Evolutionary conservation across 1,140 invertebrate genomes (phyloP).

Genomic region (Condylostylus longicornis): DNA sequence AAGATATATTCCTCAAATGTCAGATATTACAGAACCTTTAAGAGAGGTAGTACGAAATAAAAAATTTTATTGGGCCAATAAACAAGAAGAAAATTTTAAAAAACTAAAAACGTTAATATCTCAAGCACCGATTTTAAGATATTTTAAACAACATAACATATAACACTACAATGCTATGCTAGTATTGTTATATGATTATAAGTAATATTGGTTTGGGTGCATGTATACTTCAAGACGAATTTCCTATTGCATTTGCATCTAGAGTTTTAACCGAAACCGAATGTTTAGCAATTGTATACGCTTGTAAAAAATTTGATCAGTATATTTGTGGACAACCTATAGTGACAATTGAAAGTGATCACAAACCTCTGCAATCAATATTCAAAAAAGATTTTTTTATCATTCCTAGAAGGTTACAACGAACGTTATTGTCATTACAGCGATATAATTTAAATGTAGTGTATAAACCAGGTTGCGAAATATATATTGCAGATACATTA

Average conservation of each 20-base stretch:
- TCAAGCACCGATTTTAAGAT: slow-evolving; percentile 15
- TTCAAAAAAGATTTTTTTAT: slow-evolving; percentile 15
- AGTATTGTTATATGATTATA: too few relatives aligned
- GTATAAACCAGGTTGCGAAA: slow-evolving; percentile 11
- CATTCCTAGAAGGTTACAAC: slow-evolving; percentile 12
- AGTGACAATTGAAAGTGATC: slow-evolving; percentile 16
- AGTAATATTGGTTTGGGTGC: slow-evolving; percentile 20
- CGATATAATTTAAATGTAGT: slow-evolving; percentile 14
- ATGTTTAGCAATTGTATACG: slow-evolving; percentile 17
- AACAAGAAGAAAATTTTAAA: slow-evolving; percentile 14
- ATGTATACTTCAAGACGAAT: slow-evolving; percentile 19
- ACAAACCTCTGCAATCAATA: slow-evolving; percentile 16
- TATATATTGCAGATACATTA: background rate
- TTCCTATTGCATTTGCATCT: slow-evolving; percentile 20
- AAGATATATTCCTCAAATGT: slow-evolving; percentile 15
- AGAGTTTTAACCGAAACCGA: slow-evolving; percentile 21
- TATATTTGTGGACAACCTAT: slow-evolving; percentile 18
- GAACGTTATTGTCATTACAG: slow-evolving; percentile 14
- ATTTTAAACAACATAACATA: slow-evolving; percentile 17
- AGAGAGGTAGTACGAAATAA: slow-evolving; percentile 12
- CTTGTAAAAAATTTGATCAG: slow-evolving; percentile 18
- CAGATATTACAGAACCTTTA: slow-evolving; percentile 9
- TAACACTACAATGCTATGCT: slow-evolving; percentile 20
- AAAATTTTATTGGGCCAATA: slow-evolving; percentile 11
- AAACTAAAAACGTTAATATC: slow-evolving; percentile 16